Evolutionary conservation across 2,888 invertebrate species (phyloP), one percentile per base, ranked within the genome.

Genomic region (Saturnia japonica): DNA sequence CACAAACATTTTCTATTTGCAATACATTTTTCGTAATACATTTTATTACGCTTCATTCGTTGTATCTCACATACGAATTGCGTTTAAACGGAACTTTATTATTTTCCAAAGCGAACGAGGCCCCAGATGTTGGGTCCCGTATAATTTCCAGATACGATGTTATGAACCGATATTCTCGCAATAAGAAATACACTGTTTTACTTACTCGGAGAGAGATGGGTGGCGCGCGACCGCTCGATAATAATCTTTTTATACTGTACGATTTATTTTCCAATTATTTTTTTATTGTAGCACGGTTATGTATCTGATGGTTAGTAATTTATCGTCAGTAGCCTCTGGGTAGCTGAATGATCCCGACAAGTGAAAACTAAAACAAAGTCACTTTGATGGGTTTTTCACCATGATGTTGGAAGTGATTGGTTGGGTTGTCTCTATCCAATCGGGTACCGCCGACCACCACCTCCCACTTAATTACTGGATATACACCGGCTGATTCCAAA

Each of bases 31-130:
- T 82, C 83, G 84, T 91, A 90, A 91, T 91, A 91, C 91, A 89
- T 82, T 91, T 91, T 92, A 92, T 91, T 90, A 85, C 87, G 88
- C 81, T 83, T 88, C 91, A 90, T 88, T 91, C 90, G 89, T 87
- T 86, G 91, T 91, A 89, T 89, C 90, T 88, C 87, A 88, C 93
- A 93, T 93, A 93, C 92, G 91, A 93, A 93, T 93, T 84, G 90
- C 88, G 89, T 88, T 89, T 93, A 91, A 92, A 91, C 87, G 86
- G 80, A 90, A 91, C 90, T 91, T 93, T 91, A 91, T 92, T 92
- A 91, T 93, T 91, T 89, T 85, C 83, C 83, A 88, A 88, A 85
- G 88, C 86, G 89, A 78, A 81, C 89, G 91, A 81, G 85, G 84
- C 74, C 88, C 76, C 93, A 93, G 92, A 88, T 93, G 93, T 78